Base-by-base conservation (phyloP, 2,888 invertebrate species). In the Bellardia pandia region DNA sequence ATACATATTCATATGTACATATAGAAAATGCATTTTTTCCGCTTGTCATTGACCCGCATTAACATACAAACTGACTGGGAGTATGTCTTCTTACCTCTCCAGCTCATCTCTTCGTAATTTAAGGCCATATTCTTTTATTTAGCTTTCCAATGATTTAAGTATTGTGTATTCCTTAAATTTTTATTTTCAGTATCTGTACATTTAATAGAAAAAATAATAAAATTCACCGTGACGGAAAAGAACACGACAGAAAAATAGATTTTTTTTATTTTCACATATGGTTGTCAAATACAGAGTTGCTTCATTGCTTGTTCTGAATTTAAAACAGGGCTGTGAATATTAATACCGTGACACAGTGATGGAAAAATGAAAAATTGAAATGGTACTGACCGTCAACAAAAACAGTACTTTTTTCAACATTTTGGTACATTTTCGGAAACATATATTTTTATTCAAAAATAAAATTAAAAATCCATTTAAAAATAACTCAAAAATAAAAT, bases 91-190 rank as follows among this genome's bases (percentile, higher is more conserved):
- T 91, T 91, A 95, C 95, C 96, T 91, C 93, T 94, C 93, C 94
- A 94, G 89, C 94, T 94, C 91, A 95, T 92, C 90, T 95, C 95
- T 88, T 95, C 95, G 88, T 94, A 95, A 91, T 94, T 94, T 71
- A 93, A 92, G 80, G 94, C 91, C 95, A 95, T 95, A 83, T 75
- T 86, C 33, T 4, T 66, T 9, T 60, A 68, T 4, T 40, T 37
- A 53, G 23, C 14, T 13, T 23, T 6, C 16, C 56, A 42, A 56
- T 0, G 6, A 23, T 23, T 16, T 33, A 64, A 33, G 3, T 11
- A 42, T 9, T 64, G 3, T 11, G 0, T 78, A 16, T 56, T 66
- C 30, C 8, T 53, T 66, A 37, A 23, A 30, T 30, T 40, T 40
- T 60, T 42, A 53, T 69, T 56, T 42, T 1, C 0, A 62, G 5